Percentiles rank a stretch among this genome's conserved stretches.
Evolutionary conservation across 92 coral and sea anemone genomes (phyloP).

Genomic region (Porites lobata): DNA sequence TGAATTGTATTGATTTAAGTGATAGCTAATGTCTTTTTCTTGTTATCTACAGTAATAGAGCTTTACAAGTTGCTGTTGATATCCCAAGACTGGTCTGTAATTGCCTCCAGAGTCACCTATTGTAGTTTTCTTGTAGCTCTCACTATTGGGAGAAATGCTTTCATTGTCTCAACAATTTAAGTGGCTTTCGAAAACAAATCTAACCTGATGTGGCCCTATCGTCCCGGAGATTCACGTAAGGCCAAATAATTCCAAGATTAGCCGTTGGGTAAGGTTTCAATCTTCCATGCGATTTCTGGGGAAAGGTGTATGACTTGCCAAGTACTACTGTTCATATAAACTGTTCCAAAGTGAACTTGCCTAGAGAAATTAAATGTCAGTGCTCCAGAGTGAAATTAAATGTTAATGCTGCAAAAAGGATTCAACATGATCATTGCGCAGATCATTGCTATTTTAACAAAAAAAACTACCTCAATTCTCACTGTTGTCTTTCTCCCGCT

Average conservation of each 20-base stretch:
- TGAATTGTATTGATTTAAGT: background rate
- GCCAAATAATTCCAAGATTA: conserved; percentile 6
- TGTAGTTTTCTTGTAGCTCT: background rate
- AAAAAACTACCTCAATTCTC: background rate
- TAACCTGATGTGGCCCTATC: background rate
- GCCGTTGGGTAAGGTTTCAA: background rate
- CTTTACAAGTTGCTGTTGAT: too few species aligned
- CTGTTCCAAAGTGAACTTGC: too few species aligned
- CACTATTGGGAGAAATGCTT: background rate
- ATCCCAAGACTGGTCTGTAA: too few species aligned
- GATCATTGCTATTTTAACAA: too few species aligned
- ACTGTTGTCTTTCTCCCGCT: background rate
- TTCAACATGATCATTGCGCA: too few species aligned
- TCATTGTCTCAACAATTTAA: conserved; percentile 8
- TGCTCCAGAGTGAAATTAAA: too few species aligned
- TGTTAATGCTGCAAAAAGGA: too few species aligned
- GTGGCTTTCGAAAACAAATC: background rate
- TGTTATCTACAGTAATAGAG: background rate
- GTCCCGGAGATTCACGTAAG: background rate
- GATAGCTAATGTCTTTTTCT: background rate
- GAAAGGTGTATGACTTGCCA: too few species aligned
- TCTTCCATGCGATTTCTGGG: background rate
- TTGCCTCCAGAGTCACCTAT: too few species aligned
- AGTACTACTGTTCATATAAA: too few species aligned
- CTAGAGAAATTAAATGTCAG: too few species aligned